phyloP scores from a whole-genome alignment of 1,140 invertebrate genomes.

The Ceratoteleas bidentatus region DNA sequence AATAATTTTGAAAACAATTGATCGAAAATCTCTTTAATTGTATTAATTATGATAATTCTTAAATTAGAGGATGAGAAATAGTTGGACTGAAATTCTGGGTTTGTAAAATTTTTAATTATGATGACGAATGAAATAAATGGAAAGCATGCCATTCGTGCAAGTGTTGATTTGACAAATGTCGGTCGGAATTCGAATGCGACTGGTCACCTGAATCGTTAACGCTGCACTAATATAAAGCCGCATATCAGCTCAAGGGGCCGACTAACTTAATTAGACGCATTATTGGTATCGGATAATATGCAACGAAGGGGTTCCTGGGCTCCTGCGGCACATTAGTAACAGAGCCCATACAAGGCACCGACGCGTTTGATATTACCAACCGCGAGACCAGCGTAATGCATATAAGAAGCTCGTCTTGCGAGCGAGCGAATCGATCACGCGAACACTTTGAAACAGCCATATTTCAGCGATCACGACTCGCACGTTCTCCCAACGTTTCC shows the following conservation, averaged over 20 bases:
- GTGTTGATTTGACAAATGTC: conserved; percentile 61
- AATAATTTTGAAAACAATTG: too few species aligned
- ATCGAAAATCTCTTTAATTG: too few species aligned
- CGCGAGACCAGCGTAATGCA: conserved; percentile 66
- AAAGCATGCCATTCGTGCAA: not conserved
- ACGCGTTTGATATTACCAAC: conserved; percentile 82
- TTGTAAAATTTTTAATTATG: too few species aligned
- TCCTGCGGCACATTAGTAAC: conserved; percentile 79
- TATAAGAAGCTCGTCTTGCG: conserved; percentile 65
- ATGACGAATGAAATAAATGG: not conserved
- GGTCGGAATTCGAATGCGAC: conserved; percentile 42
- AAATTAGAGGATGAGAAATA: too few species aligned
- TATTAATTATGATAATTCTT: too few species aligned
- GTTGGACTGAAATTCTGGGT: too few species aligned
- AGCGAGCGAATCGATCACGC: conserved; percentile 60
- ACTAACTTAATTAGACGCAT: conserved; percentile 81
- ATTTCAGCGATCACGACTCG: conserved; percentile 34
- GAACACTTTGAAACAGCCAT: conserved; percentile 52
- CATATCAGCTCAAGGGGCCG: conserved; percentile 80
- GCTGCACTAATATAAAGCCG: conserved; percentile 77
- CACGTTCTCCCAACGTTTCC: too few species aligned
- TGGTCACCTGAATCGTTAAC: conserved; percentile 67
- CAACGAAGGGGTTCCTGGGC: conserved; percentile 77
- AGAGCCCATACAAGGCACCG: conserved; percentile 79
- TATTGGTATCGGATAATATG: conserved; percentile 82